These are phyloP conservation scores for Tetragonisca angustula DNA, from an alignment of 2,888 invertebrate genomes.

Conservation along the genomic window DNA sequence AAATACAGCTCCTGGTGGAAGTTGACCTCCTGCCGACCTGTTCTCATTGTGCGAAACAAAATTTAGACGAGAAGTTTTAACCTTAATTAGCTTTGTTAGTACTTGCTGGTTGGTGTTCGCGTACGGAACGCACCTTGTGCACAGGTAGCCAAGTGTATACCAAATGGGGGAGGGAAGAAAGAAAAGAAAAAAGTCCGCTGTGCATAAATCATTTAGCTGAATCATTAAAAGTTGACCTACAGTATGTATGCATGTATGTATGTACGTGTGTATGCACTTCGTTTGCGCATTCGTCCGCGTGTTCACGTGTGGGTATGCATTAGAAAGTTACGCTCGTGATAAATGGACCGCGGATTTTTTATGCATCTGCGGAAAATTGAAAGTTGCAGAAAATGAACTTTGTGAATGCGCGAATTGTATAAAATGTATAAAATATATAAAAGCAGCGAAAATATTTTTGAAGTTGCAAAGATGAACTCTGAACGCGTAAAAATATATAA, in stretches of 20 bases:
- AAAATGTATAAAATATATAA: no score
- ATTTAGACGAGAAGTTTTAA: not conserved
- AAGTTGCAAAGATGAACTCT: no score
- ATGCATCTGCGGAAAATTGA: no score
- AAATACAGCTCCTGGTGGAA: not conserved
- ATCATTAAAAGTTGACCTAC: not conserved
- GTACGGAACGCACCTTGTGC: not conserved
- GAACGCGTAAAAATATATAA: no score
- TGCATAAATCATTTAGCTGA: not conserved
- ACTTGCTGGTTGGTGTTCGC: no score
- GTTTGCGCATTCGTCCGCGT: not conserved
- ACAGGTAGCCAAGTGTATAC: not conserved
- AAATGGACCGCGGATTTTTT: not conserved
- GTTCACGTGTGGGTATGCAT: no score
- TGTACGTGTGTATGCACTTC: not conserved
- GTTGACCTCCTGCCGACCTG: no score
- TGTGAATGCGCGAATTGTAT: no score
- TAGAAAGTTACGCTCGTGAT: not conserved
- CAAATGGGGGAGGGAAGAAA: no score
- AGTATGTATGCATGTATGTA: no score
- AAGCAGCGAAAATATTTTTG: no score
- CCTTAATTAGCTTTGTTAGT: conserved; percentile 1
- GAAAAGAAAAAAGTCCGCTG: not conserved
- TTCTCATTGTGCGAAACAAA: not conserved
- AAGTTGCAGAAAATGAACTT: no score